phyloP scores from a whole-genome alignment of 2,113 vertebrate species.

The Nycticorax nycticorax region DNA sequence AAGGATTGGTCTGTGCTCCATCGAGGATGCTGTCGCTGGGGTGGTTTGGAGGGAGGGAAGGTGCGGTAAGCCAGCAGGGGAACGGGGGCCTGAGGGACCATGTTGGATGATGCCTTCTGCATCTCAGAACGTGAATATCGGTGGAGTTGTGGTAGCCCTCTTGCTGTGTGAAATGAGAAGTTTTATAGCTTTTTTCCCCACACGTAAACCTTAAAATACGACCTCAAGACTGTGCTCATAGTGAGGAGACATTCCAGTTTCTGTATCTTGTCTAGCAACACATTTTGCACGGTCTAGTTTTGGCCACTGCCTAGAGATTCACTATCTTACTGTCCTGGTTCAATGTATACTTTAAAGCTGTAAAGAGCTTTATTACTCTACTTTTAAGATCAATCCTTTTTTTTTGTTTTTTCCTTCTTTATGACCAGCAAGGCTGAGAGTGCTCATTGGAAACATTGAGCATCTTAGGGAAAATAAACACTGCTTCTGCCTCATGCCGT shows the following conservation, averaged over 20 bases:
- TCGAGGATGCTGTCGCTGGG: neutral
- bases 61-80: fast-evolving
- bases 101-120: neutral
- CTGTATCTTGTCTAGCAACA: neutral
- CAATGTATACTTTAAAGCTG: neutral
- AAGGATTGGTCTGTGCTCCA: neutral
- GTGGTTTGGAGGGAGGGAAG: neutral
- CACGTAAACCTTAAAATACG: neutral
- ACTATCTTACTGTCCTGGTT: neutral
- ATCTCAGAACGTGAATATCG: fast-evolving
- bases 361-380: neutral
- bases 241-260: neutral
- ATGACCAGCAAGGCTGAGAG: neutral
- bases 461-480: neutral
- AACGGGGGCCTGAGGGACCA: neutral
- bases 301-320: neutral
- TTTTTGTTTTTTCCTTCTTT: neutral
- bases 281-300: neutral
- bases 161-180: neutral
- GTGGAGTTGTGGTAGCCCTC: neutral
- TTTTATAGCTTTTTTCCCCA: neutral
- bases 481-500: neutral
- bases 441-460: neutral
- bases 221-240: neutral
- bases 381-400: neutral